Percentiles rank a stretch among this genome's conserved stretches.
Evolutionary conservation across 2,113 vertebrate species (phyloP).

Genomic region (Gadus macrocephalus): DNA sequence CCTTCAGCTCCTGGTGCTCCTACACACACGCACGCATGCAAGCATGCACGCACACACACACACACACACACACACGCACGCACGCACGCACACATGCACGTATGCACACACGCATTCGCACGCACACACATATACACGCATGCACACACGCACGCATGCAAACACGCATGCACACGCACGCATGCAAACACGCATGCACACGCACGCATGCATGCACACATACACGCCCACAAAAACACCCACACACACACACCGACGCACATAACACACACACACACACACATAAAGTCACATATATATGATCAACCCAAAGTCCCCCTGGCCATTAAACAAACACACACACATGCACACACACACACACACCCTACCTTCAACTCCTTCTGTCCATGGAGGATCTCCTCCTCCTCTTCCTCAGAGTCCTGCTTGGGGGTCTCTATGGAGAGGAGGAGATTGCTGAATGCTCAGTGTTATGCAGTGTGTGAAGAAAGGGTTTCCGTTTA

Average conservation of each 20-base stretch:
- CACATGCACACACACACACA: neutral
- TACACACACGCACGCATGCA: constrained; percentile 32
- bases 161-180: neutral
- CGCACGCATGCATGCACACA: neutral
- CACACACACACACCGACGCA: too few relatives aligned
- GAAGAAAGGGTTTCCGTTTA: too few relatives aligned
- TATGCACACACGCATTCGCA: neutral
- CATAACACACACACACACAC: too few relatives aligned
- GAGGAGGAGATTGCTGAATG: too few relatives aligned
- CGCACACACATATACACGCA: neutral
- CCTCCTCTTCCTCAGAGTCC: too few relatives aligned
- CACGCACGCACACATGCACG: neutral
- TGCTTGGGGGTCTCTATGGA: too few relatives aligned
- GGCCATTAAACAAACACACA: neutral
- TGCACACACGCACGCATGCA: neutral
- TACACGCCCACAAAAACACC: constrained; percentile 16
- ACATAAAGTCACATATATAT: too few relatives aligned
- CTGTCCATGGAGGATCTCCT: too few relatives aligned
- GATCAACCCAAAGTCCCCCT: too few relatives aligned
- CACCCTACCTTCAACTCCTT: too few relatives aligned
- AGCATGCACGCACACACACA: neutral
- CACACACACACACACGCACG: constrained; percentile 1
- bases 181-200: neutral
- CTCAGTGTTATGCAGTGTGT: too few relatives aligned
- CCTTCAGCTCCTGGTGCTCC: constrained; percentile 90